Conservation (phyloP, 2,888 invertebrate genomes). For the Stenolophus ochropezus region DNA sequence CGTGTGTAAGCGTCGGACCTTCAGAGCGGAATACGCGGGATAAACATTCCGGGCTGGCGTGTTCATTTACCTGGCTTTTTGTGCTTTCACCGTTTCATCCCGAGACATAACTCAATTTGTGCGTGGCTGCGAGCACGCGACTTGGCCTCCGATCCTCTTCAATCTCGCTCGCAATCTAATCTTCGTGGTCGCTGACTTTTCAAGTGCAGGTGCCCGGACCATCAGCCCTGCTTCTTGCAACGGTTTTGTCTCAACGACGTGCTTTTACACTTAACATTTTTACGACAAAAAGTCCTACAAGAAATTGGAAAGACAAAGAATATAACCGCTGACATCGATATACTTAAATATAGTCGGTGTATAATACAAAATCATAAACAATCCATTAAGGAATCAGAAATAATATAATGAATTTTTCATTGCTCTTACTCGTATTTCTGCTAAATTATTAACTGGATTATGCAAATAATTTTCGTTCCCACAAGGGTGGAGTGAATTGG, state of each 20-base stretch:
- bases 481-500: no score
- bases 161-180: slow-evolving; percentile 52
- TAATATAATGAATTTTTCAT: no score
- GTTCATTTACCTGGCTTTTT: slow-evolving; percentile 46
- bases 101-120: slow-evolving; percentile 45
- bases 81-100: slow-evolving; percentile 23
- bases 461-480: no score
- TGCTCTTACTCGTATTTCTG: no score
- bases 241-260: neutral
- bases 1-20: slow-evolving; percentile 9
- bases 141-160: slow-evolving; percentile 39
- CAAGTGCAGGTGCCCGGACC: slow-evolving; percentile 35
- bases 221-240: neutral
- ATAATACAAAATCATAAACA: no score
- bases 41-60: slow-evolving; percentile 23
- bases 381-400: no score
- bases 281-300: no score
- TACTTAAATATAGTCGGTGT: no score
- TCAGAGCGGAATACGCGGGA: slow-evolving; percentile 32
- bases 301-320: no score
- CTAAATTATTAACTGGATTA: no score
- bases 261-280: neutral
- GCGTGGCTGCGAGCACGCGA: slow-evolving; percentile 7
- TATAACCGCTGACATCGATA: no score
- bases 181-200: slow-evolving; percentile 47